Evolutionary conservation across 2,888 invertebrate genomes (phyloP).

Genomic region (Salpingus planirostris): DNA sequence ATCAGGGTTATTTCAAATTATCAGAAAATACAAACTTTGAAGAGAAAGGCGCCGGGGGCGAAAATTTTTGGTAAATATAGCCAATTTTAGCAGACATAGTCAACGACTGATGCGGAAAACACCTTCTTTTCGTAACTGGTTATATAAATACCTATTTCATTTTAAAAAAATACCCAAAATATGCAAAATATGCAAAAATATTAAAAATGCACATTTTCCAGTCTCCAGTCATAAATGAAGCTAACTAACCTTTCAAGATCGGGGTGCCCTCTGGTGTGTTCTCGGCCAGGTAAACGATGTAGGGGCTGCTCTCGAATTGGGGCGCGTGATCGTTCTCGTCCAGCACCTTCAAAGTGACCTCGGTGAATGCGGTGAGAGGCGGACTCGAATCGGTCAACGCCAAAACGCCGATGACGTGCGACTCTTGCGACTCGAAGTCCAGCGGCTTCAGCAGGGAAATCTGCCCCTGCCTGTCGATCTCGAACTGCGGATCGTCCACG

Average conservation of each 20-base stretch:
- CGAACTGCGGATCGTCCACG: constrained; percentile 56
- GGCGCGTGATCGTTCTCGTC: constrained; percentile 90
- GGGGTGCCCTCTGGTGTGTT: constrained; percentile 71
- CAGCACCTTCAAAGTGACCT: constrained; percentile 69
- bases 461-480: constrained; percentile 63
- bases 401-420: constrained; percentile 61
- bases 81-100: too few species aligned
- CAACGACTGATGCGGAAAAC: too few species aligned
- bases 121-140: too few species aligned
- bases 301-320: constrained; percentile 74
- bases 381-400: constrained; percentile 67
- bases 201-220: neutral
- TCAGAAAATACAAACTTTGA: too few species aligned
- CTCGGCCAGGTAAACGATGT: constrained; percentile 70
- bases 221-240: too few species aligned
- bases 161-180: too few species aligned
- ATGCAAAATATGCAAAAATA: too few species aligned
- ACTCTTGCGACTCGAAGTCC: constrained; percentile 64
- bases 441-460: constrained; percentile 64
- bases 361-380: constrained; percentile 58
- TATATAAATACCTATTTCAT: neutral
- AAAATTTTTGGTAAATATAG: too few species aligned
- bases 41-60: too few species aligned
- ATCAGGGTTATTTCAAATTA: too few species aligned
- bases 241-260: constrained; percentile 55